Evolutionary conservation across 2,797 vertebrate genomes (phyloP).

Genomic region (Trachops cirrhosus): DNA sequence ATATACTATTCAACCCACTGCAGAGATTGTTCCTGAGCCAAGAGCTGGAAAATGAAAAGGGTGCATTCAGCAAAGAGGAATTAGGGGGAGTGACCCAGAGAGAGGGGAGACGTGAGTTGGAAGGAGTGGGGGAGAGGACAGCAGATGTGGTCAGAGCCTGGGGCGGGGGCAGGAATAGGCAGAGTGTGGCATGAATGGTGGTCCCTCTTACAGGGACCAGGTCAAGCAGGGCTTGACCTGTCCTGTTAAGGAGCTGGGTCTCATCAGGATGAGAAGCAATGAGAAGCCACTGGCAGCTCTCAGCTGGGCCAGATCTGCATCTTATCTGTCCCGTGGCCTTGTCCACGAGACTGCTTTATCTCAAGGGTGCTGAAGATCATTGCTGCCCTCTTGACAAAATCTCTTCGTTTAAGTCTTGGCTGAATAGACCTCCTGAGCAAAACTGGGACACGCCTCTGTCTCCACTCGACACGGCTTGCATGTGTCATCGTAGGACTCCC

Average conservation of each 20-base stretch:
- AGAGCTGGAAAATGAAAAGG: background rate
- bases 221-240: background rate
- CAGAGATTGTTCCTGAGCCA: background rate
- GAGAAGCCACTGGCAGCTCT: background rate
- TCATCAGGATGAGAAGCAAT: background rate
- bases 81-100: too few relatives aligned
- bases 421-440: background rate
- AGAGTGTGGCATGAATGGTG: background rate
- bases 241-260: background rate
- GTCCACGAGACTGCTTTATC: background rate
- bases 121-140: background rate
- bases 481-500: background rate
- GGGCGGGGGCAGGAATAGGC: background rate
- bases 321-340: background rate
- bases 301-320: background rate
- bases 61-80: too few relatives aligned
- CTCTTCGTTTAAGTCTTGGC: background rate
- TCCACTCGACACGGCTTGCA: background rate
- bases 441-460: background rate
- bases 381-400: background rate
- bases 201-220: background rate
- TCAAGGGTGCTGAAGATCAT: background rate
- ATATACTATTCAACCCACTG: background rate
- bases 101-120: background rate
- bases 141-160: background rate